Conservation (phyloP, 2,113 vertebrate genomes). For the Corythornis vintsioides region DNA sequence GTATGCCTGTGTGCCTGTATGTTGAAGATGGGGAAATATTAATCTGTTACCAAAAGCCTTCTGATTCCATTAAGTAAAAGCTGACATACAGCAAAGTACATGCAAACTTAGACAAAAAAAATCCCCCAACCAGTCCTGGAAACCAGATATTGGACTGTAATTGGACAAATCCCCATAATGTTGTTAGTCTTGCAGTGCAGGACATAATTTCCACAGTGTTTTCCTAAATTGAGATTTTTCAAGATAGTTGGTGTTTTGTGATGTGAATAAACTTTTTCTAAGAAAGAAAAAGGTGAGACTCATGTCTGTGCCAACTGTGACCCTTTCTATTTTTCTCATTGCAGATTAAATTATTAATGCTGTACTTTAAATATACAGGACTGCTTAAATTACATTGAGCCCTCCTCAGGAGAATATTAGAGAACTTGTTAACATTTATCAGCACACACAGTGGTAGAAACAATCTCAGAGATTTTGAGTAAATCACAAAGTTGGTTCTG, state of each 20-base stretch:
- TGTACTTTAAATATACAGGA: not conserved
- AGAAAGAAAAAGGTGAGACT: not conserved
- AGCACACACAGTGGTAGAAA: conserved; percentile 18
- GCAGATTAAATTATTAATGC: not conserved
- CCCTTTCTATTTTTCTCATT: not conserved
- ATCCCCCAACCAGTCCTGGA: not conserved
- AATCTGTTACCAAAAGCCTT: not conserved
- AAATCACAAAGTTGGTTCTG: conserved; percentile 38
- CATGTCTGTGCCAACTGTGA: not conserved
- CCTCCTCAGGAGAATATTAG: not conserved
- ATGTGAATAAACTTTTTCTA: not conserved
- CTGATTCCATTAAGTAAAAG: not conserved
- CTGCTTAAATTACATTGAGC: conserved; percentile 6
- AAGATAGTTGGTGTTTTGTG: not conserved
- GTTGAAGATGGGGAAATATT: not conserved
- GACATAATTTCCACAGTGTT: not conserved
- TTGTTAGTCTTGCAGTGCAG: not conserved
- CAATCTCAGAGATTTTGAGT: conserved; percentile 6
- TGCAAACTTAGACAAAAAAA: not conserved
- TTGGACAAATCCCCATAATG: not conserved
- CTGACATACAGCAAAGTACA: not conserved
- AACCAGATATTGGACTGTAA: not conserved
- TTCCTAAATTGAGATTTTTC: not conserved
- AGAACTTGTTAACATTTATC: conserved; percentile 44
- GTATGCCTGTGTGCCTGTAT: not conserved